Base-by-base conservation (phyloP, 2,888 invertebrate species). In the Falcaria lacertinaria region DNA sequence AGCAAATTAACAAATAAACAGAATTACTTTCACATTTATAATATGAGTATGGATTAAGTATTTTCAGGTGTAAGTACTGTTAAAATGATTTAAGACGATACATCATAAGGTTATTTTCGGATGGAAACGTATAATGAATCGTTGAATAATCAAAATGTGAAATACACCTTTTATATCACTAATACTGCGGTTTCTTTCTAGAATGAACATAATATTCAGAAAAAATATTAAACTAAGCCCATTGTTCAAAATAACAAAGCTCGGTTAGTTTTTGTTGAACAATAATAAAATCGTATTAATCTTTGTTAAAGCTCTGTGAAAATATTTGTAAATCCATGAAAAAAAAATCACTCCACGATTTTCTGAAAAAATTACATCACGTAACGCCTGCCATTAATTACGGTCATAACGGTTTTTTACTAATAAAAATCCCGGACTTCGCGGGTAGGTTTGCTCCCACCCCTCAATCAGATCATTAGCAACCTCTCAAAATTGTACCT, bases 361-460 rank as follows among this genome's bases (percentile, higher is more conserved):
- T 52, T 48, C 47, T 33, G 44, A 52, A 57, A 57, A 55, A 60
- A 59, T 59, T 57, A 60, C 60, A 59, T 54, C 54, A 64, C 64
- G 60, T 57, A 68, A 64, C 67, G 61, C 59, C 65, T 62, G 56
- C 68, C 74, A 76, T 80, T 82, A 81, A 83, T 80, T 80, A 81
- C 71, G 64, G 63, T 59, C 71, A 70, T 74, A 72, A 66, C 67
- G 67, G 64, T 64, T 76, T 80, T 77, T 80, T 80, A 80, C 76
- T 81, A 80, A 81, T 74, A 81, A 80, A 81, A 76, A 81, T 75
- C 70, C 76, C 71, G 76, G 72, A 70, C 61, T 73, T 69, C 28
- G 69, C 65, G 68, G 70, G 70, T 54, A 28, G 42, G 42, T 40
- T 45, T 56, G 51, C 52, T 47, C 43, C 22, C 42, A 44, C 39